These are phyloP conservation scores for Ptilorrhoa leucosticta DNA, from an alignment of 2,113 vertebrate species.

Conservation along the genomic window DNA sequence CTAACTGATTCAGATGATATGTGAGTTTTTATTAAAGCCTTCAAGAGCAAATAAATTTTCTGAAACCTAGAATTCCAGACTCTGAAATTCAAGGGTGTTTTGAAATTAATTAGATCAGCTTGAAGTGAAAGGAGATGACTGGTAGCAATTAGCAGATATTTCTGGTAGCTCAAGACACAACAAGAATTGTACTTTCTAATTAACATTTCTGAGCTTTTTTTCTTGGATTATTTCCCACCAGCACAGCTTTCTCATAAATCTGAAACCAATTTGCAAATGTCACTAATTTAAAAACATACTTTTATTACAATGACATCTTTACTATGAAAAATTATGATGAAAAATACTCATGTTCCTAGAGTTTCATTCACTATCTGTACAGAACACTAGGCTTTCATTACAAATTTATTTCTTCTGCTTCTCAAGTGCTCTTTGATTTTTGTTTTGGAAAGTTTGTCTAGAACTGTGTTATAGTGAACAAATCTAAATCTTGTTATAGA, in stretches of 20 bases:
- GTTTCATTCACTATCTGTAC: not conserved
- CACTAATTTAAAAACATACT: conserved; percentile 22
- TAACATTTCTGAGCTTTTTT: conserved; percentile 17
- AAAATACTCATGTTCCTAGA: not conserved
- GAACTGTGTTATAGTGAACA: not conserved
- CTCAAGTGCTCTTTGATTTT: not conserved
- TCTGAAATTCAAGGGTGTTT: not conserved
- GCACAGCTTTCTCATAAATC: conserved; percentile 30
- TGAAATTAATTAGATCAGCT: conserved; percentile 26
- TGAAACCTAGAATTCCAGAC: not conserved
- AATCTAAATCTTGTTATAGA: not conserved
- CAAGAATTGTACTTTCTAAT: conserved; percentile 25
- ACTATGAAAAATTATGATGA: not conserved
- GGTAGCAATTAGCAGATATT: conserved; percentile 46
- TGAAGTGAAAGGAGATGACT: conserved; percentile 7
- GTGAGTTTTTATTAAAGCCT: not conserved
- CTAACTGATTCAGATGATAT: not conserved
- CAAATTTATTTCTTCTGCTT: not conserved
- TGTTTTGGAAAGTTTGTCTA: not conserved
- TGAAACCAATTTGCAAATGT: conserved; percentile 46
- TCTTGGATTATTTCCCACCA: conserved; percentile 44
- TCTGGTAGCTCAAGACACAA: conserved; percentile 16
- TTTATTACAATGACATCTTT: conserved; percentile 18
- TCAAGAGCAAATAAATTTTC: not conserved
- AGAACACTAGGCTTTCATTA: not conserved